These are phyloP conservation scores for Monochamus alternatus DNA, from an alignment of 2,888 invertebrate genomes.

Conservation along the genomic window DNA sequence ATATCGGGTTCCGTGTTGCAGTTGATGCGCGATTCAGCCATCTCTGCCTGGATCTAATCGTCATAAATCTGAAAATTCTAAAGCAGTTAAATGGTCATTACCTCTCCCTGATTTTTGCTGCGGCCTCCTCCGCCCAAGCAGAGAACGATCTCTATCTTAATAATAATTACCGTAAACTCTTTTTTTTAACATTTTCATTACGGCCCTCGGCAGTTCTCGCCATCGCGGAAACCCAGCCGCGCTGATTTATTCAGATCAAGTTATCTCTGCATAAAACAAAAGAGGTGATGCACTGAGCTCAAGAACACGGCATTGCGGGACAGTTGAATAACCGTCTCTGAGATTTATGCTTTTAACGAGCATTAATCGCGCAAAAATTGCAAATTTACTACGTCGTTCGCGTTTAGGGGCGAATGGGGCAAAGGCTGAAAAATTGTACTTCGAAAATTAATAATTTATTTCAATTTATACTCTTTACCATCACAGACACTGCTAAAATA, in stretches of 20 bases:
- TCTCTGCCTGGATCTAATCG: neutral
- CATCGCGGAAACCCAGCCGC: slow-evolving; percentile 47
- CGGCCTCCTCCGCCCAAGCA: slow-evolving; percentile 19
- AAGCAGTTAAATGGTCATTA: slow-evolving; percentile 10
- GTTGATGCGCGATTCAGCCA: neutral
- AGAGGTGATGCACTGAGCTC: slow-evolving; percentile 54
- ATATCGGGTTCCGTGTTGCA: neutral
- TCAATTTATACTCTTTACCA: too few species aligned
- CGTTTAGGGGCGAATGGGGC: slow-evolving; percentile 4
- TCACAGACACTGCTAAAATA: too few species aligned
- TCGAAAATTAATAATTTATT: too few species aligned
- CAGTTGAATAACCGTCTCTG: slow-evolving; percentile 52
- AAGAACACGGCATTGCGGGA: slow-evolving; percentile 52
- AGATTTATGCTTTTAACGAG: slow-evolving; percentile 50
- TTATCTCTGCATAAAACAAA: slow-evolving; percentile 55
- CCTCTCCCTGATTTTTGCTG: neutral
- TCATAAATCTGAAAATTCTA: slow-evolving; percentile 3
- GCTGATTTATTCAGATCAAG: slow-evolving; percentile 53
- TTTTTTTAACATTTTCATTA: slow-evolving; percentile 14
- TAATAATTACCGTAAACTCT: slow-evolving; percentile 31
- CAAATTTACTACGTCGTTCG: slow-evolving; percentile 41
- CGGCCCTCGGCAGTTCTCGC: slow-evolving; percentile 33
- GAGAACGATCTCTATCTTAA: slow-evolving; percentile 3
- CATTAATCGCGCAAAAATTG: slow-evolving; percentile 43
- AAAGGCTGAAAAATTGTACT: neutral